Evolutionary conservation across 2,113 vertebrate genomes (phyloP), one percentile per base, ranked within the genome.

Genomic region (Mohoua ochrocephala): DNA sequence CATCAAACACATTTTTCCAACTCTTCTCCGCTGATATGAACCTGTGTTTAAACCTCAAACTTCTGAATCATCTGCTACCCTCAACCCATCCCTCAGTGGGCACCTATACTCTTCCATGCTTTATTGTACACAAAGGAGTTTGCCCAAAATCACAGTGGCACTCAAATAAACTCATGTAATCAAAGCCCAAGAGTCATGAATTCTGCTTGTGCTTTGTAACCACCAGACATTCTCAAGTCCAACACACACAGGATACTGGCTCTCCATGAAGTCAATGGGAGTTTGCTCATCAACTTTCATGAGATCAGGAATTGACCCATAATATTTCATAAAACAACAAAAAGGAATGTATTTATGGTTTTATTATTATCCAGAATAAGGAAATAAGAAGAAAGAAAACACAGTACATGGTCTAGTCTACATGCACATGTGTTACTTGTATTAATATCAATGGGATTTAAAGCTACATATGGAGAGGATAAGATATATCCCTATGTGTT

Each of bases 311-410:
- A 81, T 6, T 84, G 76, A 81, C 73, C 60, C 83, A 65, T 64
- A 68, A 68, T 63, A 44, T 94, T 92, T 87, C 73, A 96, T 54
- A 76, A 67, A 89, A 75, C 56, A 94, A 91, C 63, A 88, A 86
- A 90, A 95, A 77, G 23, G 68, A 96, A 94, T 31, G 52, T 64
- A 92, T 94, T 96, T 93, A 93, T 95, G 83, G 71, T 75, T 91
- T 95, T 95, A 89, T 91, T 95, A 93, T 96, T 96, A 95, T 87
- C 56, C 79, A n/a, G 81, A 95, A 71, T 87, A 95, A 93, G 83
- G 92, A 93, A 93, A 74, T 63, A 93, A 86, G 56, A 91, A 83
- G 67, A 94, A 96, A 91, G 41, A 78, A 94, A 93, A 56, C n/a
- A 91, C 31, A 84, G 83, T 80, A 53, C 44, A 21, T 49, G 41